Evolutionary conservation across 2,113 vertebrate genomes (phyloP).

Genomic region (Gallinago jamesoni): DNA sequence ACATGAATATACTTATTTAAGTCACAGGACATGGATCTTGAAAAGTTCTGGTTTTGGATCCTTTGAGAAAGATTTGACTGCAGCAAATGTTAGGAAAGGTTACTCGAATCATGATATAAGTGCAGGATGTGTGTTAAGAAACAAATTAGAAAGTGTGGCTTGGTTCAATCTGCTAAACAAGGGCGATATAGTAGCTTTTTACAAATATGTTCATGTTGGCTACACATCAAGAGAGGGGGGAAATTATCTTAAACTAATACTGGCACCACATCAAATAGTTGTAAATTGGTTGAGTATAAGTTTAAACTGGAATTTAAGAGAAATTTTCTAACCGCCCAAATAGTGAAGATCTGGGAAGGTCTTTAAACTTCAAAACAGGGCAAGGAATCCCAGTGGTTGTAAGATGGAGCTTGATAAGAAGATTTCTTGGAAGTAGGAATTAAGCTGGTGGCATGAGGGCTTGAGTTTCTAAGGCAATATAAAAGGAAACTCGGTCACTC

Average conservation of each 20-base stretch:
- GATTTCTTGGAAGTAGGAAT: neutral
- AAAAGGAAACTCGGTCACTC: neutral
- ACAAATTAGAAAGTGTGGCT: neutral
- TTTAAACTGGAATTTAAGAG: neutral
- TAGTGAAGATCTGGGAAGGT: neutral
- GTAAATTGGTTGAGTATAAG: neutral
- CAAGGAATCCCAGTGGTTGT: neutral
- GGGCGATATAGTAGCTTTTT: neutral
- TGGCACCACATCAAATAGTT: conserved; percentile 20
- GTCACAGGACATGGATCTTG: neutral
- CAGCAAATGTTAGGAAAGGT: neutral
- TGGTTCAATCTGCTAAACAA: neutral
- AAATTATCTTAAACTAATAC: neutral
- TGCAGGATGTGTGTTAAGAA: neutral
- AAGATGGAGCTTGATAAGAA: neutral
- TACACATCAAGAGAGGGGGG: neutral
- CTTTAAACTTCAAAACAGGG: conserved; percentile 21
- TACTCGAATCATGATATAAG: neutral
- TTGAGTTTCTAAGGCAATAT: neutral
- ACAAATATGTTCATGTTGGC: neutral
- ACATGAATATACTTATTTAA: neutral
- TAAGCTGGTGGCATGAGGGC: neutral
- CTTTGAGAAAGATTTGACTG: neutral
- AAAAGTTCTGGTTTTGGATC: neutral
- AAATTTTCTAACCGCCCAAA: neutral